These are phyloP conservation scores for Drosophila athabasca DNA, from an alignment of 1,140 invertebrate species.

Conservation along the genomic window DNA sequence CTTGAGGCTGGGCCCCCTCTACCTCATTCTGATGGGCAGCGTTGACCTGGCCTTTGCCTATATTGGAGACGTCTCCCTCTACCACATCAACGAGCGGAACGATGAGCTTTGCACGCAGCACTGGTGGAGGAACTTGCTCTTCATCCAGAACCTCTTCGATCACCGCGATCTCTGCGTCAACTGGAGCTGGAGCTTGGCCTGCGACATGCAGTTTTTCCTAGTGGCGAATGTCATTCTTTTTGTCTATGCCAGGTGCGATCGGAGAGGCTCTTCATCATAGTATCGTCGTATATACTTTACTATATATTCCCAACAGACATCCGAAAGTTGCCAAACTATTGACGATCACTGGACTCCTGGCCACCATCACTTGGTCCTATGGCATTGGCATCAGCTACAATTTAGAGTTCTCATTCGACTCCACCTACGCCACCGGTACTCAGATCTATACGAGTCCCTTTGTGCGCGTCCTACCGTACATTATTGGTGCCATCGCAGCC, in stretches of 20 bases:
- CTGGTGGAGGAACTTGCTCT: conserved; percentile 88
- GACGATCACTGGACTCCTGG: conserved; percentile 38
- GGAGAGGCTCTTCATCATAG: too few species aligned
- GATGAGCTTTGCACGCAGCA: conserved; percentile 85
- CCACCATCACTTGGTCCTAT: conserved; percentile 65
- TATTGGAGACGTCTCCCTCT: conserved; percentile 84
- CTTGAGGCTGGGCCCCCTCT: conserved; percentile 84
- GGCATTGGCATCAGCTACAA: conserved; percentile 57
- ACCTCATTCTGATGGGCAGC: conserved; percentile 85
- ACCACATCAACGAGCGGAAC: conserved; percentile 84
- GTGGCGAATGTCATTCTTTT: conserved; percentile 85
- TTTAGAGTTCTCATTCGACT: conserved; percentile 77
- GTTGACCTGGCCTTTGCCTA: conserved; percentile 84
- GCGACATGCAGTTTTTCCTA: conserved; percentile 92
- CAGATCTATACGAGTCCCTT: conserved; percentile 79
- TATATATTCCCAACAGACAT: conserved; percentile 30
- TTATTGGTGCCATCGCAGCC: conserved; percentile 67
- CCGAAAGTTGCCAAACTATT: conserved; percentile 52
- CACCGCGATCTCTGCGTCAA: conserved; percentile 87
- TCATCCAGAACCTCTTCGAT: conserved; percentile 86
- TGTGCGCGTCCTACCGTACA: conserved; percentile 76
- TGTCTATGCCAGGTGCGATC: conserved; percentile 84
- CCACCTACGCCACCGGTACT: conserved; percentile 67
- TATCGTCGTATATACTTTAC: too few species aligned
- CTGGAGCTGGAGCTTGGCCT: conserved; percentile 93